Evolutionary conservation across 2,888 invertebrate species (phyloP).

Genomic region (Melangyna quadrimaculata): DNA sequence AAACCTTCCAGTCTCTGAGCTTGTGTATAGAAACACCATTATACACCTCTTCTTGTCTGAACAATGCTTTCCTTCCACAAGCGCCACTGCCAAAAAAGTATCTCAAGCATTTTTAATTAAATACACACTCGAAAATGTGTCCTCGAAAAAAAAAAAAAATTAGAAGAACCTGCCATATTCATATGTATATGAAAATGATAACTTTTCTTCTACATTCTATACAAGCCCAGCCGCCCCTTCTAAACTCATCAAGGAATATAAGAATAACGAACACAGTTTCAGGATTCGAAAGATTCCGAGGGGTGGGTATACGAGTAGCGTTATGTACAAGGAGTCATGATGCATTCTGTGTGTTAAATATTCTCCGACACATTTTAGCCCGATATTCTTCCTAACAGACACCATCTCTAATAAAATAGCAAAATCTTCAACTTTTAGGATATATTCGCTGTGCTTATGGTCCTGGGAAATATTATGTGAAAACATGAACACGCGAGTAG

Average conservation of each 20-base stretch:
- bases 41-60: not conserved
- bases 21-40: not conserved
- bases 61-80: slow-evolving; percentile 13
- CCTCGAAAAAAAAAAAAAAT: not conserved
- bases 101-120: slow-evolving; percentile 69
- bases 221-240: not conserved
- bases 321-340: slow-evolving; percentile 34
- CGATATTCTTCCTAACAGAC: slow-evolving; percentile 2
- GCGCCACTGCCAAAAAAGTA: slow-evolving; percentile 40
- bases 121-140: slow-evolving; percentile 61
- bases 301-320: not conserved
- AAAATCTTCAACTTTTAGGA: slow-evolving; percentile 29
- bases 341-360: slow-evolving; percentile 56
- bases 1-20: slow-evolving; percentile 4
- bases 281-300: not conserved
- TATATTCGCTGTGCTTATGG: not conserved
- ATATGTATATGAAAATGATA: slow-evolving; percentile 21
- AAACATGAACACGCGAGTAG: slow-evolving; percentile 26
- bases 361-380: slow-evolving; percentile 57
- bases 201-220: slow-evolving; percentile 18
- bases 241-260: slow-evolving; percentile 8
- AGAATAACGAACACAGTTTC: slow-evolving; percentile 25
- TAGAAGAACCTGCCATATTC: slow-evolving; percentile 19
- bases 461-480: slow-evolving; percentile 26
- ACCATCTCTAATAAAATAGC: slow-evolving; percentile 13